Evolutionary conservation across 2,888 invertebrate genomes (phyloP).

Genomic region (Metalampra italica): DNA sequence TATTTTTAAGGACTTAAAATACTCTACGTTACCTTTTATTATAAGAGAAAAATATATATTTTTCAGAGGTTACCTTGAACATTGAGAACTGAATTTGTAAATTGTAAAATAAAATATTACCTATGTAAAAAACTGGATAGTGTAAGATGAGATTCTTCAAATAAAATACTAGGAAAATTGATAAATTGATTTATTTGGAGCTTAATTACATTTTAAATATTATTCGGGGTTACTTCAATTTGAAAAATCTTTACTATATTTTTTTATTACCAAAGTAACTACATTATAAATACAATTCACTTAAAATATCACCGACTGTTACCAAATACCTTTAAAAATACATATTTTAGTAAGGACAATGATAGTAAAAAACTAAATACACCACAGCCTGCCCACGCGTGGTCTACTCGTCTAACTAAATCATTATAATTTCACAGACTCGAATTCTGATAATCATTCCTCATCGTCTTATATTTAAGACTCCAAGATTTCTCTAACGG

Average conservation of each 20-base stretch:
- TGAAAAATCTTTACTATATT: no score
- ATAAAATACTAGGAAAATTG: no score
- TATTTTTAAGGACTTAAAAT: conserved; percentile 25
- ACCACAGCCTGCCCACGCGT: no score
- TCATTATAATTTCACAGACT: conserved; percentile 32
- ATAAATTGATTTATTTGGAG: no score
- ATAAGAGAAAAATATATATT: conserved; percentile 27
- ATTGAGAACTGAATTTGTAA: conserved; percentile 25
- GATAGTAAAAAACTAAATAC: no score
- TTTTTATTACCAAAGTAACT: no score
- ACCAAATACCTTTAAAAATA: background rate
- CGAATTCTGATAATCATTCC: conserved; percentile 44
- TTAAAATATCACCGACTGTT: background rate
- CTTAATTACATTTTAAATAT: no score
- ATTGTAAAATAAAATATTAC: conserved; percentile 14
- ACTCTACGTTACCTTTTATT: conserved; percentile 52
- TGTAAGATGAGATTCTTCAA: conserved; percentile 39
- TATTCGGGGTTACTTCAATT: no score
- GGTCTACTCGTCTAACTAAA: no score
- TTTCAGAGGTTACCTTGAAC: conserved; percentile 48
- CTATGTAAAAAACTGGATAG: conserved; percentile 23
- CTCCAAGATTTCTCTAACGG: conserved; percentile 36
- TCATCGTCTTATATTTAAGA: conserved; percentile 36
- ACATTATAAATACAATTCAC: no score
- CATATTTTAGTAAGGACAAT: no score